Percentiles rank a stretch among this genome's conserved stretches.
These are phyloP conservation scores for Eueides isabella DNA, from an alignment of 1,140 invertebrate species.

Conservation along the genomic window DNA sequence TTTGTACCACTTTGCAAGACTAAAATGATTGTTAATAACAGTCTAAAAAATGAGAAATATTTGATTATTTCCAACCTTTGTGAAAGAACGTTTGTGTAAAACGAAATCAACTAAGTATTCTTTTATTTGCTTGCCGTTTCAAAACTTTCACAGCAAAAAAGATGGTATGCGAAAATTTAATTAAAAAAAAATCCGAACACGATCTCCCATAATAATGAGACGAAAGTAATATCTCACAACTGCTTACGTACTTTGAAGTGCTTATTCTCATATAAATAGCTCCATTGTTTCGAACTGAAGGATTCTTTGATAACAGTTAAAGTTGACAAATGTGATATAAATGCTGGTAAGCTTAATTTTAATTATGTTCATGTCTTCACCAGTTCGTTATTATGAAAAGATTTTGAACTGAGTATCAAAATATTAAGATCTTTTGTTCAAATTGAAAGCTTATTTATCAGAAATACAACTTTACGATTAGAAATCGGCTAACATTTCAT, in stretches of 20 bases:
- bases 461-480: not conserved
- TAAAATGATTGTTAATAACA: slow-evolving; percentile 13
- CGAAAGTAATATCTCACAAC: slow-evolving; percentile 46
- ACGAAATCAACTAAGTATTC: slow-evolving; percentile 4
- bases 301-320: slow-evolving; percentile 32
- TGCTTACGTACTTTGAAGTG: slow-evolving; percentile 41
- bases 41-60: slow-evolving; percentile 1
- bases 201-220: slow-evolving; percentile 43
- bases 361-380: slow-evolving; percentile 42
- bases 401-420: not conserved
- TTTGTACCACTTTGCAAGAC: slow-evolving; percentile 17
- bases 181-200: slow-evolving; percentile 45
- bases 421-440: not conserved
- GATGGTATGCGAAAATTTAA: slow-evolving; percentile 42
- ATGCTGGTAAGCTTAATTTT: slow-evolving; percentile 33
- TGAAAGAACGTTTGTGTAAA: not conserved
- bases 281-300: slow-evolving; percentile 44
- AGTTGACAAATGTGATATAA: slow-evolving; percentile 33
- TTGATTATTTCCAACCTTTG: slow-evolving; percentile 14
- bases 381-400: slow-evolving; percentile 16
- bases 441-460: slow-evolving; percentile 3
- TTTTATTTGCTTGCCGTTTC: slow-evolving; percentile 11
- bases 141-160: slow-evolving; percentile 29
- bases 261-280: slow-evolving; percentile 49
- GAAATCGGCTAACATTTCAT: no score